Evolutionary conservation across 2,888 invertebrate genomes (phyloP).

Genomic region (Globia sparganii): DNA sequence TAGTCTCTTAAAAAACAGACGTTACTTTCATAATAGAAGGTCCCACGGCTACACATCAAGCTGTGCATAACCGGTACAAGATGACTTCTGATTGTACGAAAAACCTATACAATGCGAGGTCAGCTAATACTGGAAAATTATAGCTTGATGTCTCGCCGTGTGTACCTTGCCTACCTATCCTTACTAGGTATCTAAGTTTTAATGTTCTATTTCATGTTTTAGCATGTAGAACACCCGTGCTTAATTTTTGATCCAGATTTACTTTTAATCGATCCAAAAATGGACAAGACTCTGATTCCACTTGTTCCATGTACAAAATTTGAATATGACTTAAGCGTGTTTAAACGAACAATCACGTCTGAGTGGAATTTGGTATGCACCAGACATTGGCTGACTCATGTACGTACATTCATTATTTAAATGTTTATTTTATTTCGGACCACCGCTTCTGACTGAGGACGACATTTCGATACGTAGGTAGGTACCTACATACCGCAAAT

Average conservation of each 20-base stretch:
- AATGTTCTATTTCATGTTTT: slow-evolving; percentile 42
- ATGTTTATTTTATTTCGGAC: background rate
- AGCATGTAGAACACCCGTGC: slow-evolving; percentile 83
- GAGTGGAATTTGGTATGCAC: slow-evolving; percentile 92
- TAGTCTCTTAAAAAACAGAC: too few relatives aligned
- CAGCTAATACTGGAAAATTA: too few relatives aligned
- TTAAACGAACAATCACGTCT: slow-evolving; percentile 91
- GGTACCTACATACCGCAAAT: background rate
- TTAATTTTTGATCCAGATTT: slow-evolving; percentile 85
- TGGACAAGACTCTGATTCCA: slow-evolving; percentile 78
- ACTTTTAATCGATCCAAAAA: slow-evolving; percentile 70
- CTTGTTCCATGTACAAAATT: slow-evolving; percentile 80
- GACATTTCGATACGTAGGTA: background rate
- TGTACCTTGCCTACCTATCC: background rate
- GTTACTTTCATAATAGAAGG: background rate
- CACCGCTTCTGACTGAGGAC: background rate
- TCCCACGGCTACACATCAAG: too few relatives aligned
- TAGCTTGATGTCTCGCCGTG: too few relatives aligned
- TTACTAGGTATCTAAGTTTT: background rate
- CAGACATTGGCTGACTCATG: slow-evolving; percentile 89
- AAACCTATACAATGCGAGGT: too few relatives aligned
- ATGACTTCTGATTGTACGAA: too few relatives aligned
- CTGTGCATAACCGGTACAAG: too few relatives aligned
- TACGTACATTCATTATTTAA: slow-evolving; percentile 67
- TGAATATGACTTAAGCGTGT: slow-evolving; percentile 90